Percentiles rank a stretch among this genome's conserved stretches.
Conservation (phyloP, 2,888 invertebrate genomes). For the Mimas tiliae region DNA sequence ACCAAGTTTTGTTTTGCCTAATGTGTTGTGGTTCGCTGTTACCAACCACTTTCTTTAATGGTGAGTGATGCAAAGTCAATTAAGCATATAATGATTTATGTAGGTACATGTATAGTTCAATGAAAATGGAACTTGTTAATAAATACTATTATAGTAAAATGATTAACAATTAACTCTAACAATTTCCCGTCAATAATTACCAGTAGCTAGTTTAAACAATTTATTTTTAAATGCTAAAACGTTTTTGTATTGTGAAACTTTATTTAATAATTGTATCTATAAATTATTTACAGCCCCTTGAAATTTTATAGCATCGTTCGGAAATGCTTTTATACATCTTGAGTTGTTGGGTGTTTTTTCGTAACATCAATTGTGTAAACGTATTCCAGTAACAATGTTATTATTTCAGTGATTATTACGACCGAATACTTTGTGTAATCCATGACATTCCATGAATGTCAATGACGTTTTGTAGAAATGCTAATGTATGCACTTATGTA, state of each 20-base stretch:
- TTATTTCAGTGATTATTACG: constrained; percentile 9
- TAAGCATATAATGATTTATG: neutral
- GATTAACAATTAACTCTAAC: neutral
- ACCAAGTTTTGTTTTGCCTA: constrained; percentile 47
- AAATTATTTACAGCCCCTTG: constrained; percentile 16
- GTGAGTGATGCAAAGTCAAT: constrained; percentile 9
- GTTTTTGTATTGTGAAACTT: constrained; percentile 7
- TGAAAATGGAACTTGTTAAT: neutral
- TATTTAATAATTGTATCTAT: constrained; percentile 6
- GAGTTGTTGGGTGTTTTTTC: constrained; percentile 12
- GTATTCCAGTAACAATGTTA: constrained; percentile 7
- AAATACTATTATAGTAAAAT: neutral
- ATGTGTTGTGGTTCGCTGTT: constrained; percentile 3
- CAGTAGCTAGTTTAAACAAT: neutral
- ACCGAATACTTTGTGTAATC: constrained; percentile 32
- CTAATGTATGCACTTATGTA: constrained; percentile 26
- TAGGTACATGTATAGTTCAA: neutral
- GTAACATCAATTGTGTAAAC: constrained; percentile 7
- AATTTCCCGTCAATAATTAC: constrained; percentile 9
- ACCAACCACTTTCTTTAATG: constrained; percentile 1
- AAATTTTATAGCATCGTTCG: constrained; percentile 21
- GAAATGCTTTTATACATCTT: constrained; percentile 10
- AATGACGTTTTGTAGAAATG: constrained; percentile 35
- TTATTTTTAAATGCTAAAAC: constrained; percentile 9
- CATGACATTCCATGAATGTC: no score